Base-by-base conservation (phyloP, 2,888 invertebrate species). In the Noctuana brunneofusca region DNA sequence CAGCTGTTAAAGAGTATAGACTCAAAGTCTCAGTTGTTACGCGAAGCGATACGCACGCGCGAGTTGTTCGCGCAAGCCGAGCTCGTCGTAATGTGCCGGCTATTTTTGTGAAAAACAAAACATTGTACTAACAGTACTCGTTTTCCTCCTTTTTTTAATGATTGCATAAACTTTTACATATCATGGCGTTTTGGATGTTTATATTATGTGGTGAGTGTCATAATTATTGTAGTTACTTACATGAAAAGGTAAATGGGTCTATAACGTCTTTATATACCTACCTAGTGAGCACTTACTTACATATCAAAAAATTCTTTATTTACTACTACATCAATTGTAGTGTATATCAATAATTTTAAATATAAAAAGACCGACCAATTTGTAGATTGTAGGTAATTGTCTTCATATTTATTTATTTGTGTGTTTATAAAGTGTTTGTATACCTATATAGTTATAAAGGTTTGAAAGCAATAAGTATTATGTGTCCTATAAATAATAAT, bases 21-120 rank as follows among this genome's bases (percentile, higher is more conserved):
- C 66, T 64, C 64, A 66, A 64, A 66, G 64, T 62, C 58, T 64
- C 83, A 87, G 81, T 88, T 77, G 78, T 80, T 79, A 75, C 83
- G 84, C 79, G 84, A 78, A 76, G 78, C 87, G 86, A 76, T 79
- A 81, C 79, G 78, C 81, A 85, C 81, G 87, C 86, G 87, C 81
- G 74, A 71, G 75, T 75, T 49, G 66, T 59, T 38, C 65, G 56
- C 63, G 65, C 66, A 56, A 68, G 55, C 66, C 65, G 59, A 63
- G 59, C 48, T 56, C 30, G 53, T 64, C 38, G 46, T 38, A 62
- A 54, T 62, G 62, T 62, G 55, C 62, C 62, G 62, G 62, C 55
- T 79, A 78, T 79, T 76, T 71, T 76, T 76, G 76, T 78, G 76
- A 76, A 70, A 69, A 55, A 65, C 20, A 48, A 52, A 30, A 49